Evolutionary conservation across 2,113 vertebrate species (phyloP), one percentile per base, ranked within the genome.

Genomic region (Proterorhinus semilunaris): DNA sequence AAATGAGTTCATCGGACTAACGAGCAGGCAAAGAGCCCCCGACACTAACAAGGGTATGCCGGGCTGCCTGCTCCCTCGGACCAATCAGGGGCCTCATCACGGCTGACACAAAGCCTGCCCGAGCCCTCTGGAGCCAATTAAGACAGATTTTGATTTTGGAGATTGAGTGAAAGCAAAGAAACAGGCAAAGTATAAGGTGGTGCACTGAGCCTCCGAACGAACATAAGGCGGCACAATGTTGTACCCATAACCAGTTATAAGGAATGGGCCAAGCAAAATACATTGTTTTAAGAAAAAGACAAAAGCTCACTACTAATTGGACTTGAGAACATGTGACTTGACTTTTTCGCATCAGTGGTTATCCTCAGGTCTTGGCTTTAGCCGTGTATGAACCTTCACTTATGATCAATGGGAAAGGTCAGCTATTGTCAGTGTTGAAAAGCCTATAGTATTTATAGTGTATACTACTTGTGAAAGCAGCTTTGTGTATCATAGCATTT

Each of bases 1-100:
- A 94, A 96, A 95, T 92, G 93, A 95, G 93, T 94, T 95, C 89
- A 95, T 95, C 93, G 94, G 91, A 89, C 94, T 96, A 95, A 95
- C 92, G 94, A 96, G 93, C 89, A 92, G 92, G 90, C 91, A 90
- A 91, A 94, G 88, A 87, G 89, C 89, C 88, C 82, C 82, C 67
- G 87, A 83, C 89, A 82, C 86, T 90, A 90, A 90, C 84, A 80
- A 91, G 90, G 83, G 64, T 83, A 75, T 88, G 83, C 79, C 83
- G 81, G 27, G 82, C 76, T 89, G 90, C 90, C 92, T 91, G 89
- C 72, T 89, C 89, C 90, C 94, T 91, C 91, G 90, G 89, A 93
- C 92, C 92, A 94, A 88, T 87, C 91, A 91, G 92, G 87, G 92
- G 84, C 91, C 91, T 93, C 90, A 92, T 90, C 90, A 88, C 83